Evolutionary conservation across 2,113 vertebrate genomes (phyloP).

Genomic region (Aix galericulata): DNA sequence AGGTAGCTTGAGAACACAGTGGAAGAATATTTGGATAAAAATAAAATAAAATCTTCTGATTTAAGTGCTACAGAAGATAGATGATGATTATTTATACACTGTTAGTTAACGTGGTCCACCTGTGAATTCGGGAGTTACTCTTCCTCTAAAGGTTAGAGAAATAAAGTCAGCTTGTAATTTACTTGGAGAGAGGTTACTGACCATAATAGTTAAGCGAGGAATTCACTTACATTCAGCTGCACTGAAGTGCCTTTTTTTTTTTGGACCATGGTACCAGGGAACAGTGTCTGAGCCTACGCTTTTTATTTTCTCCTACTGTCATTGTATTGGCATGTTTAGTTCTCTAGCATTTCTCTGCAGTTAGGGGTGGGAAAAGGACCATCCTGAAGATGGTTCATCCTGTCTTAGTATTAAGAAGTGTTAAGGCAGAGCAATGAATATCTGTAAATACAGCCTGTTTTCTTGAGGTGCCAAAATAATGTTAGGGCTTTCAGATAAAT

Average conservation of each 20-base stretch:
- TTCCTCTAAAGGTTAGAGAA: not conserved
- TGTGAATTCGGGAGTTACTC: slow-evolving; percentile 14
- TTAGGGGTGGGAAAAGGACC: not conserved
- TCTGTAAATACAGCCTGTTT: not conserved
- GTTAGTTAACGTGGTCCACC: not conserved
- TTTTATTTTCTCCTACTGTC: not conserved
- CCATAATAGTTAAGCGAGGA: not conserved
- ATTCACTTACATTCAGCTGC: not conserved
- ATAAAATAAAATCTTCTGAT: not conserved
- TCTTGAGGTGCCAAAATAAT: not conserved
- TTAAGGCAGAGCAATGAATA: rapidly evolving
- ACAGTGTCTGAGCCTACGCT: not conserved
- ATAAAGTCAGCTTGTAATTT: not conserved
- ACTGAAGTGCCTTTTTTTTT: not conserved
- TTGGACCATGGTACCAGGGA: too few species aligned
- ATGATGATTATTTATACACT: not conserved
- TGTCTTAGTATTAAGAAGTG: not conserved
- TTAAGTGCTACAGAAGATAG: not conserved
- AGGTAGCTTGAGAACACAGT: not conserved
- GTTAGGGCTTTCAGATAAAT: not conserved
- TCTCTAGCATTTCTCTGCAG: not conserved
- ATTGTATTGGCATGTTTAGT: not conserved
- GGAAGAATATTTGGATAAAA: not conserved
- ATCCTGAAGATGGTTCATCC: not conserved
- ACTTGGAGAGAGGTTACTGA: not conserved